A percentile compares a stretch with the other conserved stretches of the same genome.
Conservation (phyloP, 2,888 invertebrate species). For the Sinotaia quadrata region DNA sequence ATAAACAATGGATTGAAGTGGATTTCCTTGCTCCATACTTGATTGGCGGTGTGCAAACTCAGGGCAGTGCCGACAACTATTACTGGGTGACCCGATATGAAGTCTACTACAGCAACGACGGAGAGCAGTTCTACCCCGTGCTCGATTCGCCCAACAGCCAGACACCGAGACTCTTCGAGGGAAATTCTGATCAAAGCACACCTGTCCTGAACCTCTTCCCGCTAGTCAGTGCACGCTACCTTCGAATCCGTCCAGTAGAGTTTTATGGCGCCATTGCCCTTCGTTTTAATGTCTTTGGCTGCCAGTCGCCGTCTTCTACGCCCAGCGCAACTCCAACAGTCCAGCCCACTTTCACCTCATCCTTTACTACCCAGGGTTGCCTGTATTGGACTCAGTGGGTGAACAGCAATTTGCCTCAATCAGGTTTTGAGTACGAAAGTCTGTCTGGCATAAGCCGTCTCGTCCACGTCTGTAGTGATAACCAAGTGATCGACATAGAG, state of each 20-base stretch:
- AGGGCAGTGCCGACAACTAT: conserved; percentile 48
- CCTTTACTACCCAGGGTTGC: conserved; percentile 39
- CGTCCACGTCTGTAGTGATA: conserved; percentile 44
- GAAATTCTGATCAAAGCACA: conserved; percentile 40
- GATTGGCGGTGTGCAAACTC: conserved; percentile 53
- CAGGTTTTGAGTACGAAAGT: conserved; percentile 49
- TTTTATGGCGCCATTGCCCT: conserved; percentile 54
- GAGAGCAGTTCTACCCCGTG: conserved; percentile 49
- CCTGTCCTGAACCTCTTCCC: conserved; percentile 39
- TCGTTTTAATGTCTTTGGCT: conserved; percentile 58
- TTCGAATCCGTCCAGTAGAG: conserved; percentile 70
- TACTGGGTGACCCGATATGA: conserved; percentile 52
- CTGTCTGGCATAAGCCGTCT: conserved; percentile 44
- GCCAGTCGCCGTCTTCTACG: conserved; percentile 47
- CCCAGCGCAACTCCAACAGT: conserved; percentile 40
- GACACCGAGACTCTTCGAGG: conserved; percentile 74
- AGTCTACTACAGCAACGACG: conserved; percentile 50
- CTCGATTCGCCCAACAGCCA: conserved; percentile 39
- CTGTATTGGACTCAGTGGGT: conserved; percentile 64
- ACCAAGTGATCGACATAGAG: conserved; percentile 41
- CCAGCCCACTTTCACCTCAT: conserved; percentile 11
- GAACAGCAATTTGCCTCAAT: conserved; percentile 48
- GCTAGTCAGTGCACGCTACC: conserved; percentile 46
- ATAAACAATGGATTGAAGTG: conserved; percentile 56
- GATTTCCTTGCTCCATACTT: conserved; percentile 48